Evolutionary conservation across 2,888 invertebrate genomes (phyloP), one percentile per base, ranked within the genome.

Genomic region (Rhaphigaster nebulosa): DNA sequence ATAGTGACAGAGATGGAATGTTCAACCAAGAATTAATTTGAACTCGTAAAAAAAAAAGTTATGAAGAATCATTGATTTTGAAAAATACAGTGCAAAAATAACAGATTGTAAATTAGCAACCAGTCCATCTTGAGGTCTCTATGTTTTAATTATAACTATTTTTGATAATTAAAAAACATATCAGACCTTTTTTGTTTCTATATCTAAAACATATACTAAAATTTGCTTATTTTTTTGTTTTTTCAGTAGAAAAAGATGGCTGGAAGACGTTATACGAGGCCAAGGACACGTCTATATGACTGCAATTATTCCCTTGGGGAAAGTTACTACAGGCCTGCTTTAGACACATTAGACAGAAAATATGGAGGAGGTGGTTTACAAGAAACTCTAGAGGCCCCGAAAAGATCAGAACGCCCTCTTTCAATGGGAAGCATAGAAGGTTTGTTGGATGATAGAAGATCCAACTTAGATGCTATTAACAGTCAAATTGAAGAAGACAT

Each of bases 281-380:
- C 96, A 92, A 95, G 97, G 93, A 97, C 97, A 52, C 96, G 96
- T 94, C 96, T 97, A 93, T 97, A 98, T 94, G 97, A 97, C 93
- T 97, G 97, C 94, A 97, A 97, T 94, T 97, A 97, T 94, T 96
- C 96, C 94, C 96, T 97, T 93, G 97, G 97, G 91, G 96, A 97
- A 94, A 96, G 96, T 93, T 97, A 97, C 94, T 97, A 97, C 95
- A 96, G 96, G 92, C 96, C 97, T 23, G 96, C 97, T 92, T 94
- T 92, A 94, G 94, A 90, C 94, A 95, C 91, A 50, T 56, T 92
- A 91, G 89, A 92, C 90, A 84, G 92, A 88, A 80, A 92, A 92
- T 90, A 91, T 92, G 91, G 90, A 80, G 87, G 91, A 70, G 87
- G 89, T 76, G 91, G 91, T 52, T 38, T 76, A 38, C 65, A 88